Evolutionary conservation across 2,113 vertebrate genomes (phyloP).

Genomic region (Neogale vison): DNA sequence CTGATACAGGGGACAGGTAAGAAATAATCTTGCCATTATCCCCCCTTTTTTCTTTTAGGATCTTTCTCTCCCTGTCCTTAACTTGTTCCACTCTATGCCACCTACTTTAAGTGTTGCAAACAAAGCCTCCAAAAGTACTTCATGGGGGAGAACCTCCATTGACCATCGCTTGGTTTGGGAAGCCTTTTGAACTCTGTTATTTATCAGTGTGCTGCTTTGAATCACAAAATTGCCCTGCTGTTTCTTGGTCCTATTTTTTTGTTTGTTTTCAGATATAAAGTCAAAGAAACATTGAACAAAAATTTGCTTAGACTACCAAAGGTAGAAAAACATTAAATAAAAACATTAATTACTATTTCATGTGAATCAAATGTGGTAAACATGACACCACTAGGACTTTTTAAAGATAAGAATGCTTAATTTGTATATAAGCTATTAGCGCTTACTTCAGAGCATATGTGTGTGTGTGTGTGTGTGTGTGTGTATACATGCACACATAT

Average conservation of each 20-base stretch:
- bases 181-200: neutral
- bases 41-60: neutral
- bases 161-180: neutral
- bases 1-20: neutral
- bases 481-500: too few species aligned
- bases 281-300: neutral
- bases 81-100: rapidly evolving
- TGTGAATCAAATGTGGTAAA: neutral
- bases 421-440: neutral
- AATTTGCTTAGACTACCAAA: neutral
- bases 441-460: neutral
- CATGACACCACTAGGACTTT: neutral
- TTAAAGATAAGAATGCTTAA: neutral
- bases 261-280: neutral
- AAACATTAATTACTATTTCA: neutral
- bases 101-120: neutral
- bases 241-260: neutral
- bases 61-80: neutral
- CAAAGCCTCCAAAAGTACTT: neutral
- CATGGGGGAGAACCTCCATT: neutral
- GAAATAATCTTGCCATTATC: neutral
- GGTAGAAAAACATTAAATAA: neutral
- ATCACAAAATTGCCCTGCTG: neutral
- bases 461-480: too few species aligned
- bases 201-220: neutral